A percentile compares a stretch with the other conserved stretches of the same genome.
These are phyloP conservation scores for Anorthoa munda DNA, from an alignment of 2,888 invertebrate species.

Conservation along the genomic window DNA sequence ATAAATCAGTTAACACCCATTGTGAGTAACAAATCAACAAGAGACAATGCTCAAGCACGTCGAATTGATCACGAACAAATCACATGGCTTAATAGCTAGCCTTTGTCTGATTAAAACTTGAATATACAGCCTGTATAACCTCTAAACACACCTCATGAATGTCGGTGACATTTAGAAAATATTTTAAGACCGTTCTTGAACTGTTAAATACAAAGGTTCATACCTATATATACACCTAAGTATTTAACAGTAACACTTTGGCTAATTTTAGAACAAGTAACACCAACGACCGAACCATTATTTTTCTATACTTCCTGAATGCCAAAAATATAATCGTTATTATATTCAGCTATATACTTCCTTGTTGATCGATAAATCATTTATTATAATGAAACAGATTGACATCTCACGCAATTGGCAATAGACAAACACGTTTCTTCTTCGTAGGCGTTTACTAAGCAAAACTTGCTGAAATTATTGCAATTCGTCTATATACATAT, in stretches of 20 bases:
- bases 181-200: slow-evolving; percentile 58
- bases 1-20: slow-evolving; percentile 13
- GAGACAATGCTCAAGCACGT: slow-evolving; percentile 37
- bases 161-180: slow-evolving; percentile 60
- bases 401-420: slow-evolving; percentile 12
- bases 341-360: slow-evolving; percentile 37
- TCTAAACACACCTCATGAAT: slow-evolving; percentile 54
- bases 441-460: slow-evolving; percentile 7
- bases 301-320: slow-evolving; percentile 44
- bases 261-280: slow-evolving; percentile 38
- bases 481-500: background rate
- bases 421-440: slow-evolving; percentile 32
- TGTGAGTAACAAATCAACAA: slow-evolving; percentile 37
- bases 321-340: slow-evolving; percentile 22
- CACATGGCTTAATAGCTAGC: slow-evolving; percentile 49
- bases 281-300: slow-evolving; percentile 23
- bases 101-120: slow-evolving; percentile 52
- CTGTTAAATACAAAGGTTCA: slow-evolving; percentile 27
- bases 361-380: slow-evolving; percentile 38
- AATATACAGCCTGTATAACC: slow-evolving; percentile 41
- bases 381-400: slow-evolving; percentile 13
- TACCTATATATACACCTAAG: no score
- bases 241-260: no score
- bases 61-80: slow-evolving; percentile 55
- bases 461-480: background rate